Evolutionary conservation across 2,888 invertebrate genomes (phyloP).

Genomic region (Acronicta alni): DNA sequence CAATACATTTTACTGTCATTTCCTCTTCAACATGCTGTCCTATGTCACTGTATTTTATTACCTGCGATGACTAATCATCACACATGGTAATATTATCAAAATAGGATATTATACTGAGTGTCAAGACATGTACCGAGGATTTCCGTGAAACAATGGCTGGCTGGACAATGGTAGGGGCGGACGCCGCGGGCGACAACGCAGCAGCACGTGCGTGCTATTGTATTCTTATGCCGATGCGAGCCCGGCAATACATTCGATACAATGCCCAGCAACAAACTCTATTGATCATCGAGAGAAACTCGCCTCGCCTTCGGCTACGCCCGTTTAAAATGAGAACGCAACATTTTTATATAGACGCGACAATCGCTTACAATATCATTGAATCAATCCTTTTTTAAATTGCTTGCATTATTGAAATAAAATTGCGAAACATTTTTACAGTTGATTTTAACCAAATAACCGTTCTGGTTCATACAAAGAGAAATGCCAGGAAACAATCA

Average conservation of each 20-base stretch:
- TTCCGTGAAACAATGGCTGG: conserved; percentile 83
- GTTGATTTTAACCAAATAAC: conserved; percentile 40
- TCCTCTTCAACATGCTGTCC: conserved; percentile 28
- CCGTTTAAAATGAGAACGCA: conserved; percentile 55
- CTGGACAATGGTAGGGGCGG: conserved; percentile 77
- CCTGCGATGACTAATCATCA: conserved; percentile 46
- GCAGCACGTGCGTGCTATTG: conserved; percentile 86
- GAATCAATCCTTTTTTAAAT: conserved; percentile 38
- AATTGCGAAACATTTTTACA: conserved; percentile 31
- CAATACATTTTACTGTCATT: conserved; percentile 18
- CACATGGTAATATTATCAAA: conserved; percentile 62
- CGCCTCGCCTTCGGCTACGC: conserved; percentile 53
- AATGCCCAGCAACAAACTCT: conserved; percentile 56
- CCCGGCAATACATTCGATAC: conserved; percentile 62
- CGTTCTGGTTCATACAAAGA: conserved; percentile 36
- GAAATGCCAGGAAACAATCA: conserved; percentile 62
- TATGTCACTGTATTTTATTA: conserved; percentile 31
- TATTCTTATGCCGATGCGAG: conserved; percentile 72
- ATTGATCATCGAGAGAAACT: conserved; percentile 62
- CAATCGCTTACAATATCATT: conserved; percentile 41
- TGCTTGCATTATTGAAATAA: conserved; percentile 32
- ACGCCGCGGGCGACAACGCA: conserved; percentile 65
- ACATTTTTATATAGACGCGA: conserved; percentile 39
- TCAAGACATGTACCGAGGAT: conserved; percentile 80
- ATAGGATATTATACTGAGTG: conserved; percentile 72